Evolutionary conservation across 2,888 invertebrate genomes (phyloP).

Genomic region (Ditylenchus weischeri): DNA sequence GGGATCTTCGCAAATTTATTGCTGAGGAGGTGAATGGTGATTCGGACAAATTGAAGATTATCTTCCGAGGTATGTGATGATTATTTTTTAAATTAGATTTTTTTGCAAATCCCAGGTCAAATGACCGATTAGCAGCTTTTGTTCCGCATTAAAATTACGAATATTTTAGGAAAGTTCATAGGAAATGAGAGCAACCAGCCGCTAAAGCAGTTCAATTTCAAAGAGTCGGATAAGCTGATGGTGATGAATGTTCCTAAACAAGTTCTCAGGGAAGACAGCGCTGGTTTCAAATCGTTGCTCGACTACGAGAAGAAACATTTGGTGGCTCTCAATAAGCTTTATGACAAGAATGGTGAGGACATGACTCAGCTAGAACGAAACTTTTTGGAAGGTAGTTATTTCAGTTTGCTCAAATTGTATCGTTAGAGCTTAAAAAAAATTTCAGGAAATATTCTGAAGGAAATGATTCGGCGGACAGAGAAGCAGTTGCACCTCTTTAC

Average conservation of each 20-base stretch:
- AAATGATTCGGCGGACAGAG: constrained; percentile 48
- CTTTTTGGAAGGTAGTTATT: constrained; percentile 45
- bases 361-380: constrained; percentile 47
- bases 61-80: constrained; percentile 39
- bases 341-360: constrained; percentile 41
- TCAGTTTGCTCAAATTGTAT: background rate
- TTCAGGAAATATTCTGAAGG: constrained; percentile 39
- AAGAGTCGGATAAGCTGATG: constrained; percentile 48
- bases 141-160: background rate
- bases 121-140: no score
- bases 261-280: constrained; percentile 31
- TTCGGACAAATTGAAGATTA: constrained; percentile 34
- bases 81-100: background rate
- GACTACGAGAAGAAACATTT: constrained; percentile 52
- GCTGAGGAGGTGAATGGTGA: constrained; percentile 38
- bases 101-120: background rate
- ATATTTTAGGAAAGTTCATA: constrained; percentile 41
- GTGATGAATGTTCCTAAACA: constrained; percentile 44
- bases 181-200: constrained; percentile 29
- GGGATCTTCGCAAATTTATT: constrained; percentile 33
- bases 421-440: background rate
- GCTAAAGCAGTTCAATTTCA: constrained; percentile 41
- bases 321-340: constrained; percentile 38
- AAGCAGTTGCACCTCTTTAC: constrained; percentile 47
- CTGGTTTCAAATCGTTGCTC: constrained; percentile 40